These are phyloP conservation scores for Potamarius usumacintae DNA, from an alignment of 2,113 vertebrate species.

Conservation along the genomic window DNA sequence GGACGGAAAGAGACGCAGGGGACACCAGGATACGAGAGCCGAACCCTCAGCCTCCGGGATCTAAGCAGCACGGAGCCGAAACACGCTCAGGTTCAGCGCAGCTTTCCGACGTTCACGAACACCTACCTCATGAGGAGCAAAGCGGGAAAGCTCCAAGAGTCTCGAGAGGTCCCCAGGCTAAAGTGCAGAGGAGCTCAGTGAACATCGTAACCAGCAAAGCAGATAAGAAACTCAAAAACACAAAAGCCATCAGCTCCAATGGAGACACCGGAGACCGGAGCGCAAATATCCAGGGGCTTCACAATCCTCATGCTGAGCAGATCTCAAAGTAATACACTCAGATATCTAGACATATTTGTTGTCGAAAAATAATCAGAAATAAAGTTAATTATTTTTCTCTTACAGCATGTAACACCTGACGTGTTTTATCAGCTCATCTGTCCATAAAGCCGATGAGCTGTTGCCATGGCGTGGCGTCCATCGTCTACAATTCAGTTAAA, in stretches of 20 bases:
- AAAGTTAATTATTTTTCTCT: too few species aligned
- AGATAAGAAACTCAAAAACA: constrained; percentile 73
- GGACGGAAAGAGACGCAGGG: constrained; percentile 59
- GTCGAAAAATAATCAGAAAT: background rate
- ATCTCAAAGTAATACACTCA: constrained; percentile 63
- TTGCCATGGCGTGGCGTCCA: too few species aligned
- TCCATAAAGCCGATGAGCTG: too few species aligned
- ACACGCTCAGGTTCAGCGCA: constrained; percentile 17
- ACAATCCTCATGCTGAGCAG: constrained; percentile 70
- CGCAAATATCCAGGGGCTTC: constrained; percentile 58
- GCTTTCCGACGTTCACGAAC: constrained; percentile 55
- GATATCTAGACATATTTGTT: background rate
- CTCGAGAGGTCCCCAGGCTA: constrained; percentile 71
- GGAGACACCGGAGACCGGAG: constrained; percentile 63
- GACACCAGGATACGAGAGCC: constrained; percentile 59
- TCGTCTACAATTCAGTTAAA: too few species aligned
- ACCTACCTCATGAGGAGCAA: constrained; percentile 76
- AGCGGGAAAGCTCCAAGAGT: constrained; percentile 61
- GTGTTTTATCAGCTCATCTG: too few species aligned
- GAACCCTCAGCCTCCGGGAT: constrained; percentile 56
- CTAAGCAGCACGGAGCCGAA: constrained; percentile 63
- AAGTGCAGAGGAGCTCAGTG: constrained; percentile 61
- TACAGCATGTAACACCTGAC: too few species aligned
- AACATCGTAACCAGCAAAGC: constrained; percentile 63
- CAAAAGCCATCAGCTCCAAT: constrained; percentile 70